A percentile compares a stretch with the other conserved stretches of the same genome.
Evolutionary conservation across 2,113 vertebrate species (phyloP).

Genomic region (Penelope pileata): DNA sequence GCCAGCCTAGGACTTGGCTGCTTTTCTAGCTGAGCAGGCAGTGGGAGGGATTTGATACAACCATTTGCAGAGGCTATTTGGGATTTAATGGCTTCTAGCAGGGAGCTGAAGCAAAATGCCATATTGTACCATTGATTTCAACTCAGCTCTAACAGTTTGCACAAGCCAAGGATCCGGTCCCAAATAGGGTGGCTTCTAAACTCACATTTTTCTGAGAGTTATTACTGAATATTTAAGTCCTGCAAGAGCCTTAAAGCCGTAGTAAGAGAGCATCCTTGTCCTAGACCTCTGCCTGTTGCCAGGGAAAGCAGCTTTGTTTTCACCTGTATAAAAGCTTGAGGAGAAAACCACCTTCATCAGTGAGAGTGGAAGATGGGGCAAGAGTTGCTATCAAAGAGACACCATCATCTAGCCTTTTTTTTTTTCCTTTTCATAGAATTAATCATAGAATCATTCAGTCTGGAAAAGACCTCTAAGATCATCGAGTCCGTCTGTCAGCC

Average conservation of each 20-base stretch:
- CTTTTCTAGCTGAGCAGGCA: background rate
- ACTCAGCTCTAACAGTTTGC: background rate
- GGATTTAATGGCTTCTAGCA: background rate
- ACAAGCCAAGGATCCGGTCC: background rate
- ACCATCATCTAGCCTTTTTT: background rate
- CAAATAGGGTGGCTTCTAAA: conserved; percentile 14
- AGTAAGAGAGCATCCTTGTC: background rate
- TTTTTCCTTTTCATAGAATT: too few species aligned
- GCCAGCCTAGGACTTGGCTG: background rate
- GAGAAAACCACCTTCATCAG: background rate
- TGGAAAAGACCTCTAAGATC: too few species aligned
- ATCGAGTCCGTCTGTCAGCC: too few species aligned
- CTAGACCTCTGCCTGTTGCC: background rate
- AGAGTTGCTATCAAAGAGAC: background rate
- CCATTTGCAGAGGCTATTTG: background rate
- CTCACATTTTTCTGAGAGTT: background rate
- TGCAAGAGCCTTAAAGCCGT: background rate
- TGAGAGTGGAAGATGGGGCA: background rate
- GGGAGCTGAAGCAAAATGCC: background rate
- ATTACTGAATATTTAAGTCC: background rate
- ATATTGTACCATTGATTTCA: background rate
- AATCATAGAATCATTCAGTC: too few species aligned
- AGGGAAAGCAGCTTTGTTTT: background rate
- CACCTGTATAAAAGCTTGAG: background rate
- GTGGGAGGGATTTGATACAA: background rate